Evolutionary conservation across 2,113 vertebrate genomes (phyloP).

Genomic region (Rhizomys pruinosus): DNA sequence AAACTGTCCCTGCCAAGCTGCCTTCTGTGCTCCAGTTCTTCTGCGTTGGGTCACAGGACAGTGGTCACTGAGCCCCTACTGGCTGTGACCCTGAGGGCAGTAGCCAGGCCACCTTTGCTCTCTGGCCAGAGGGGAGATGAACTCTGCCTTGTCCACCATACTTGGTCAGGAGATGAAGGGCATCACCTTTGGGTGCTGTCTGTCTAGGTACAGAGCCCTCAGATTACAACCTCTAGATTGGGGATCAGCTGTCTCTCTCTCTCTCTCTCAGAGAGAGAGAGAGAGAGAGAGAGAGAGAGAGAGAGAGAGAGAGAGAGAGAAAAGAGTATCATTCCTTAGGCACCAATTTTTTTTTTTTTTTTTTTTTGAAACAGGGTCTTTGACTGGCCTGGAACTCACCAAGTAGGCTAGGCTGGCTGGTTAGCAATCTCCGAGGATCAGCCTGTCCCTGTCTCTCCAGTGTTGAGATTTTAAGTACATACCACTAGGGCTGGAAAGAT

Average conservation of each 20-base stretch:
- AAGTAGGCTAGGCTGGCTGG: neutral
- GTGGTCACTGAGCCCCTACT: neutral
- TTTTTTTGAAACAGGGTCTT: neutral
- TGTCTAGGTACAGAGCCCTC: neutral
- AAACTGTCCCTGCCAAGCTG: accelerated
- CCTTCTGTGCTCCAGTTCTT: neutral
- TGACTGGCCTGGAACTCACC: neutral
- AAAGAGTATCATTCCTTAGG: neutral
- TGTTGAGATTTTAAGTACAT: neutral
- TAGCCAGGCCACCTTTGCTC: neutral
- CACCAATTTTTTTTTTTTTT: neutral
- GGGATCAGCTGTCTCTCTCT: too few relatives aligned
- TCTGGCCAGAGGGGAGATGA: neutral
- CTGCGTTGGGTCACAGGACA: neutral
- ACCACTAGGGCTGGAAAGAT: too few relatives aligned
- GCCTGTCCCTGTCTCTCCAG: neutral
- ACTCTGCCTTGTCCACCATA: neutral
- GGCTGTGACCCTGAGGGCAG: neutral
- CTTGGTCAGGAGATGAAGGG: neutral
- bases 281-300: too few relatives aligned
- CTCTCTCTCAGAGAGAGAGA: too few relatives aligned
- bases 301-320: too few relatives aligned
- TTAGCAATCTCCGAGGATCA: too few relatives aligned
- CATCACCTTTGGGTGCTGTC: neutral
- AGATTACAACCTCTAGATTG: neutral